Base-by-base conservation (phyloP, 2,797 vertebrate species). In the Pyrocephalus nanus region DNA sequence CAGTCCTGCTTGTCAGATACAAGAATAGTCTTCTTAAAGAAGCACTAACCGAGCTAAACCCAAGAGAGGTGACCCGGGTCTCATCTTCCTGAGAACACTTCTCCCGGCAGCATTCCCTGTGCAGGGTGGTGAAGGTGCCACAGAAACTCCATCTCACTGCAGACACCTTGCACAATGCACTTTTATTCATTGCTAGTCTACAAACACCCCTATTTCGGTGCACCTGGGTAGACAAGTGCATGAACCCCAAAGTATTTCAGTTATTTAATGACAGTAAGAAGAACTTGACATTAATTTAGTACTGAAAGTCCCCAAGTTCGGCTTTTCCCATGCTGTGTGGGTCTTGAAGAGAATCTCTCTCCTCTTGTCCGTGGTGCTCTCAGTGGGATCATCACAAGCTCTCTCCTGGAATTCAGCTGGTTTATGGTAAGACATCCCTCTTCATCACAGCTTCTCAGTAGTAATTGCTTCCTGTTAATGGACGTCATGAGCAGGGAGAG, bases 141-240 rank as follows among this genome's bases (percentile, higher is more conserved):
- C 55, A 70, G 81, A 72, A 81, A 23, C 57, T 65, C 75, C n/a
- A 25, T 27, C 57, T 90, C 53, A 7, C 5, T 51, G 26, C 80
- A 71, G 55, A 40, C 48, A 36, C 18, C 12, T 3, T 6, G 42
- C 50, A 30, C 53, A 2, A 1, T 1, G 34, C 50, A 30, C 40
- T 11, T 32, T 51, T 2, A 6, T 54, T 62, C 51, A 8, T 23
- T 2, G 1, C 29, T 22, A 18, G 7, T 74, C 38, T 72, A 65
- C 72, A 73, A 1, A 57, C 17, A 23, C 27, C 40, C 30, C 57
- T 26, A 2, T 42, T 54, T 66, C 0, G 0, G 48, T 26, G 57
- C 20, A 6, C 17, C 42, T 55, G 45, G 21, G 45, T 36, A 29
- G 42, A 17, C 8, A 50, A 51, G 21, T 26, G 30, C 29, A 12